Evolutionary conservation across 2,888 invertebrate species (phyloP).

Genomic region (Pristionchus exspectatus): DNA sequence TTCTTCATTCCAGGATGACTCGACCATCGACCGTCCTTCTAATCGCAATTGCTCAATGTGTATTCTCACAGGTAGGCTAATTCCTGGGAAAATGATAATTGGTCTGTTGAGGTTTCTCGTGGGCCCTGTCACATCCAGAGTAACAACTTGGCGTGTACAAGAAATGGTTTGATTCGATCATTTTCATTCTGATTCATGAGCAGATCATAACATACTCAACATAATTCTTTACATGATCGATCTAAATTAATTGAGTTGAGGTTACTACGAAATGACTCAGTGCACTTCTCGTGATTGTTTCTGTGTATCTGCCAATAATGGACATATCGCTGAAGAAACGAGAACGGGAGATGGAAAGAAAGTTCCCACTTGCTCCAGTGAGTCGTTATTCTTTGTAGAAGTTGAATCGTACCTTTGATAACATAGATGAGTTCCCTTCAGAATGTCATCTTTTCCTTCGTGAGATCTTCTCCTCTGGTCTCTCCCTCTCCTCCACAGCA

Average conservation of each 20-base stretch:
- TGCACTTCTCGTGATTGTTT: conserved; percentile 70
- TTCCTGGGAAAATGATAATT: neutral
- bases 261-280: conserved; percentile 74
- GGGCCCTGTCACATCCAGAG: conserved; percentile 52
- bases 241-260: conserved; percentile 51
- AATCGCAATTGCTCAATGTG: neutral
- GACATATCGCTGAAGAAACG: conserved; percentile 56
- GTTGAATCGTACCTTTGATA: neutral
- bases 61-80: neutral
- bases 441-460: conserved; percentile 52
- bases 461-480: conserved; percentile 51
- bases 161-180: conserved; percentile 48
- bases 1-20: neutral
- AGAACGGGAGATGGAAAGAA: conserved; percentile 43
- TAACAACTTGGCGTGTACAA: conserved; percentile 49
- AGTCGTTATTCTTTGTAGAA: neutral
- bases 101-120: neutral
- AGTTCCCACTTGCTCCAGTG: conserved; percentile 48
- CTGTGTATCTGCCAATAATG: conserved; percentile 73
- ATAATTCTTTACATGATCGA: neutral
- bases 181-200: neutral
- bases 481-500: conserved; percentile 43
- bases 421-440: neutral
- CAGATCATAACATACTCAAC: no score
- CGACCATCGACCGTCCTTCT: neutral